Percentiles rank a stretch among this genome's conserved stretches.
These are phyloP conservation scores for Psophia crepitans DNA, from an alignment of 2,113 vertebrate species.

Conservation along the genomic window DNA sequence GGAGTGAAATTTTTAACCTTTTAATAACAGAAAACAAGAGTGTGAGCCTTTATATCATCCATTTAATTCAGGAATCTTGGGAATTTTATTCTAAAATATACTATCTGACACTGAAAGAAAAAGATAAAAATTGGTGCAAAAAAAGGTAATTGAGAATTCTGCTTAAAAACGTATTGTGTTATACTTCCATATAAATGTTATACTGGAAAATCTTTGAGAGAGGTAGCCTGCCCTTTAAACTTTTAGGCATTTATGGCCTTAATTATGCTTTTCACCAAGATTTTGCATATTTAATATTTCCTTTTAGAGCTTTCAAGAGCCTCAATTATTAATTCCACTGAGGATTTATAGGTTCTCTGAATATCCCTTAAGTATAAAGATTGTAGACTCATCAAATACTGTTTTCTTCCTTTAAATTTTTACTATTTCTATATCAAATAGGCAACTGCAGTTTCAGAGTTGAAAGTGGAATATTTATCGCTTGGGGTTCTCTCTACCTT, in stretches of 20 bases:
- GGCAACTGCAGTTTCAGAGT: background rate
- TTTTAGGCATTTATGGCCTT: slow-evolving; percentile 64
- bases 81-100: background rate
- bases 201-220: slow-evolving; percentile 38
- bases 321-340: slow-evolving; percentile 75
- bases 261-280: slow-evolving; percentile 77
- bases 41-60: background rate
- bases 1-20: background rate
- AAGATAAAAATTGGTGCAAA: background rate
- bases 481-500: background rate
- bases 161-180: slow-evolving; percentile 26
- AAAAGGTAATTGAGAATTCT: background rate
- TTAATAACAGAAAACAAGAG: background rate
- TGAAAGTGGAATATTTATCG: background rate
- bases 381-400: slow-evolving; percentile 73
- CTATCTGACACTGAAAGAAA: background rate
- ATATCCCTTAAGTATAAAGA: slow-evolving; percentile 69
- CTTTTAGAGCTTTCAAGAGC: slow-evolving; percentile 73
- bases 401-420: slow-evolving; percentile 66
- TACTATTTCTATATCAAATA: slow-evolving; percentile 52
- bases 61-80: background rate
- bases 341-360: slow-evolving; percentile 69
- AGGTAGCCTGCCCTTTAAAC: slow-evolving; percentile 66
- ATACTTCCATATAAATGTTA: slow-evolving; percentile 4
- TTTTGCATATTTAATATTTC: slow-evolving; percentile 79